Percentiles rank a stretch among this genome's conserved stretches.
Conservation (phyloP, 2,888 invertebrate genomes). For the Aspidapion aeneum region DNA sequence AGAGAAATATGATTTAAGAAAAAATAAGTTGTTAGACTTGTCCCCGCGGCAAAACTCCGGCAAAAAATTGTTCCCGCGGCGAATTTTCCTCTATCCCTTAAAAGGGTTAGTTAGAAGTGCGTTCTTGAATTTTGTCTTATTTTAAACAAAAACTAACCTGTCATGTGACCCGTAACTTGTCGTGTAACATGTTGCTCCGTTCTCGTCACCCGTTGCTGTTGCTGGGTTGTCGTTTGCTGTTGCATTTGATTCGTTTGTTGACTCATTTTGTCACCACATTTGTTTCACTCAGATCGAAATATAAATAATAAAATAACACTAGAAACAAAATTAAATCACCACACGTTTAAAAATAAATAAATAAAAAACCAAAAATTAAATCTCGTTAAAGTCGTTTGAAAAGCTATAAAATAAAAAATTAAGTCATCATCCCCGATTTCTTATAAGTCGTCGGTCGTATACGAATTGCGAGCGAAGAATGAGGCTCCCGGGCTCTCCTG, state of each 20-base stretch:
- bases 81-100: too few species aligned
- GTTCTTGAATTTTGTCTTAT: too few species aligned
- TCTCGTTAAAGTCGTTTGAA: constrained; percentile 51
- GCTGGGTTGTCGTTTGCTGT: constrained; percentile 43
- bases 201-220: constrained; percentile 60
- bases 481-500: constrained; percentile 43
- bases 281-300: constrained; percentile 33
- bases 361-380: too few species aligned
- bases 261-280: constrained; percentile 61
- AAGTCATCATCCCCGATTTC: constrained; percentile 74
- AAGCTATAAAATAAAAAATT: constrained; percentile 66
- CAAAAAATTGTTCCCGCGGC: too few species aligned
- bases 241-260: constrained; percentile 52
- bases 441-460: constrained; percentile 91
- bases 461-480: constrained; percentile 88
- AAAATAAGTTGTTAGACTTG: too few species aligned
- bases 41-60: too few species aligned
- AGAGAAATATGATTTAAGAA: too few species aligned
- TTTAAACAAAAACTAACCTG: constrained; percentile 51
- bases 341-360: constrained; percentile 36
- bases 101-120: too few species aligned
- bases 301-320: constrained; percentile 31
- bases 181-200: constrained; percentile 77
- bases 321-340: constrained; percentile 42
- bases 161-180: constrained; percentile 69